Base-by-base conservation (phyloP, 2,888 invertebrate genomes). In the Ametastegia equiseti region DNA sequence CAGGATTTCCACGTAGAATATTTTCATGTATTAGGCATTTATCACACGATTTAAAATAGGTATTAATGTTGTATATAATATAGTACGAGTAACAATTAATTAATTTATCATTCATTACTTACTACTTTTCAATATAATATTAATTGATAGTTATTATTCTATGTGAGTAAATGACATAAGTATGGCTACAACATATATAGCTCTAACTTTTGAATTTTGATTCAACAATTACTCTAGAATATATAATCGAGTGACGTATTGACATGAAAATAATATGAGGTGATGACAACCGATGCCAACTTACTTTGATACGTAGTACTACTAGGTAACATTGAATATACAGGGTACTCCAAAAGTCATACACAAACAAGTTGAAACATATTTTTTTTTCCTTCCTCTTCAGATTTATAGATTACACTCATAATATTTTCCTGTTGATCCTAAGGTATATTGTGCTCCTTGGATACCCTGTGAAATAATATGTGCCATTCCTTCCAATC, bases 381-480 rank as follows among this genome's bases (percentile, higher is more conserved):
- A 30, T 30, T 30, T 30, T 30, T 60, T 60, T 60, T 60, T 36
- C 19, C 15, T 39, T 67, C 67, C n/a, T n/a, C n/a, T n/a, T n/a
- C n/a, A n/a, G 36, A 75, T 54, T 13, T 54, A 54, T 36, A 30
- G 45, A 54, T n/a, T 54, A 36, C 75, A 75, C 36, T 13, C n/a
- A 45, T 75, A 36, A 36, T 73, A 50, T 75, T 75, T 54, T 54
- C 4, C 15, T 54, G 33, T 75, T 30, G 19, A 75, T 36, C 4
- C 23, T 19, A 54, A n/a, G 54, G 54, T 75, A 75, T 75, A 50
- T 75, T 75, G 54, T 75, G 50, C 75, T 50, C 75, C 45, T 75
- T 75, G 50, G 36, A 75, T 75, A 75, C 75, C 75, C 75, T 75
- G 75, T 75, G 50, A 54, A 75, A 75, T 75, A 75, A 75, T 75